These are phyloP conservation scores for Takifugu flavidus DNA, from an alignment of 2,113 vertebrate species.

Conservation along the genomic window DNA sequence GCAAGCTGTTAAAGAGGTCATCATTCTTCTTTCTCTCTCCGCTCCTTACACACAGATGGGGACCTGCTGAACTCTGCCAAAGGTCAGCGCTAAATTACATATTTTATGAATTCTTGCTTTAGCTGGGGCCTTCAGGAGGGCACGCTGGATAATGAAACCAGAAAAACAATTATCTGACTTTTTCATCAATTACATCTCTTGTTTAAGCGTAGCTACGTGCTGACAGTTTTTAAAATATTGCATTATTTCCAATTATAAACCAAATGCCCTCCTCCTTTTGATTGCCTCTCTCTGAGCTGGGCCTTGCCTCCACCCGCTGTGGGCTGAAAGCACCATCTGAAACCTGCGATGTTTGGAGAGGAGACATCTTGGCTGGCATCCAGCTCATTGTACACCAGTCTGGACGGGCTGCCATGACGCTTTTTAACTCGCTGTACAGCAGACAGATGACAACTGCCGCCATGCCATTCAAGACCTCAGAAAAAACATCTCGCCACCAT, in stretches of 20 bases:
- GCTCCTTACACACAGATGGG: slow-evolving; percentile 84
- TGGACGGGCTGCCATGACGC: slow-evolving; percentile 60
- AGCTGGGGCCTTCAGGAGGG: slow-evolving; percentile 46
- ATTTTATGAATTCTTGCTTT: slow-evolving; percentile 73
- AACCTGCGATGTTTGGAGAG: slow-evolving; percentile 65
- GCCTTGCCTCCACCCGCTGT: slow-evolving; percentile 29
- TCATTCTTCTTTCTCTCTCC: slow-evolving; percentile 81
- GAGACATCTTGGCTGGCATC: slow-evolving; percentile 73
- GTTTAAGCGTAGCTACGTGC: slow-evolving; percentile 2
- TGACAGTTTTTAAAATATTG: not conserved
- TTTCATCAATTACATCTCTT: slow-evolving; percentile 48
- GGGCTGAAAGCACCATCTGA: slow-evolving; percentile 58
- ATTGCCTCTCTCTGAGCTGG: not conserved
- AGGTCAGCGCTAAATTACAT: slow-evolving; percentile 83
- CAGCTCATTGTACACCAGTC: slow-evolving; percentile 73
- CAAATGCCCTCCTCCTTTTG: slow-evolving; percentile 30
- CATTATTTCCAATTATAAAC: slow-evolving; percentile 7
- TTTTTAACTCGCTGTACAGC: slow-evolving; percentile 52
- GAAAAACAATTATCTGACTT: slow-evolving; percentile 48
- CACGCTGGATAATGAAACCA: slow-evolving; percentile 49
- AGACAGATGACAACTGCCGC: slow-evolving; percentile 61
- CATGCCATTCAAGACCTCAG: slow-evolving; percentile 42
- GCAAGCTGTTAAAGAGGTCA: slow-evolving; percentile 88
- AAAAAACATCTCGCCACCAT: slow-evolving; percentile 48
- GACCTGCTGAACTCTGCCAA: slow-evolving; percentile 90